Evolutionary conservation across 1,140 invertebrate genomes (phyloP).

Genomic region (Cherax destructor): DNA sequence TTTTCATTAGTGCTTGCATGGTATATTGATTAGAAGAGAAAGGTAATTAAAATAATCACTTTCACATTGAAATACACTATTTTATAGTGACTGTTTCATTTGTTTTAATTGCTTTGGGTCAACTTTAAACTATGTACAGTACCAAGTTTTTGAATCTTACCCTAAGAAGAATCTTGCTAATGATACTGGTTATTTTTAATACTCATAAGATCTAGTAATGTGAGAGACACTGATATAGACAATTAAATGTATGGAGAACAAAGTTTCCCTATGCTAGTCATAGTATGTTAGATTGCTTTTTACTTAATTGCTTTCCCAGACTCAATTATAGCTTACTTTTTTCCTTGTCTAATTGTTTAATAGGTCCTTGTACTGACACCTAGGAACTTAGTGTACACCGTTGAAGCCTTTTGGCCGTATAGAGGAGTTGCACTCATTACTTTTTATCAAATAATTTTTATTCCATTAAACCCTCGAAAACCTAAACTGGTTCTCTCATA

Average conservation of each 20-base stretch:
- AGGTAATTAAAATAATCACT: too few relatives aligned
- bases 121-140: slow-evolving; percentile 19
- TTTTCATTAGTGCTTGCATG: not conserved
- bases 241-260: slow-evolving; percentile 24
- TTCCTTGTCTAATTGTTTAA: not conserved
- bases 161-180: slow-evolving; percentile 26
- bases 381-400: not conserved
- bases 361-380: slow-evolving; percentile 12
- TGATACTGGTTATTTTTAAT: slow-evolving; percentile 65
- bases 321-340: slow-evolving; percentile 8
- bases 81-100: not conserved
- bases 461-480: too few relatives aligned
- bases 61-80: too few relatives aligned
- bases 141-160: slow-evolving; percentile 36
- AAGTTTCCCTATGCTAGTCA: slow-evolving; percentile 61
- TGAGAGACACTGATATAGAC: slow-evolving; percentile 41
- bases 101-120: not conserved
- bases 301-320: slow-evolving; percentile 13
- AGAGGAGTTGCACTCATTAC: not conserved
- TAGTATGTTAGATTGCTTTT: slow-evolving; percentile 44
- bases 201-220: slow-evolving; percentile 65
- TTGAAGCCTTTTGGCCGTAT: not conserved
- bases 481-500: not conserved
- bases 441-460: not conserved
- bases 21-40: not conserved